A percentile compares a stretch with the other conserved stretches of the same genome.
These are phyloP conservation scores for Cerceris ruficornis DNA, from an alignment of 2,888 invertebrate species.

Conservation along the genomic window DNA sequence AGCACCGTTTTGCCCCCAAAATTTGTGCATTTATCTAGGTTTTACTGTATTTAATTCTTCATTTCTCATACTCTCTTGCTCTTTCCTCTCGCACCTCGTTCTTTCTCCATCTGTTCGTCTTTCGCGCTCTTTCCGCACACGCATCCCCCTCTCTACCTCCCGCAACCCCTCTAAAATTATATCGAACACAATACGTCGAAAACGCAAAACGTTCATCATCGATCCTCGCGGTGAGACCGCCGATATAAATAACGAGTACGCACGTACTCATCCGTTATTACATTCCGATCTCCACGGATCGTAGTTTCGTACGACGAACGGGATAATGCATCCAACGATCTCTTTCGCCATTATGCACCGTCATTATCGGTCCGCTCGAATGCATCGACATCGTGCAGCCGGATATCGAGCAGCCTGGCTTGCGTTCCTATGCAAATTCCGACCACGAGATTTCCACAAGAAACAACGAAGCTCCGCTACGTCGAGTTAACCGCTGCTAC, in stretches of 20 bases:
- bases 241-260: constrained; percentile 28
- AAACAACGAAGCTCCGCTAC: not conserved
- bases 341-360: constrained; percentile 4
- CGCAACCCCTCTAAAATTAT: not conserved
- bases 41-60: too few species aligned
- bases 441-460: not conserved
- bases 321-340: constrained; percentile 35
- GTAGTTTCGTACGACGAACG: constrained; percentile 6
- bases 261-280: constrained; percentile 34
- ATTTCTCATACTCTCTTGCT: too few species aligned
- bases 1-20: too few species aligned
- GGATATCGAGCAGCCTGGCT: not conserved
- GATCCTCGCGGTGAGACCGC: constrained; percentile 21
- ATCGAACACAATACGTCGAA: not conserved
- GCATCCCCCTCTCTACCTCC: too few species aligned
- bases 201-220: constrained; percentile 26
- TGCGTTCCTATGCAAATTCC: not conserved
- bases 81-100: too few species aligned
- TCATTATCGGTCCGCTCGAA: constrained; percentile 20
- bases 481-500: too few species aligned
- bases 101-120: too few species aligned
- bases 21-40: too few species aligned
- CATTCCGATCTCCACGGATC: constrained; percentile 32
- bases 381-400: constrained; percentile 12
- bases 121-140: too few species aligned